Conservation (phyloP, 2,797 vertebrate genomes). For the Chaetophractus vellerosus region DNA sequence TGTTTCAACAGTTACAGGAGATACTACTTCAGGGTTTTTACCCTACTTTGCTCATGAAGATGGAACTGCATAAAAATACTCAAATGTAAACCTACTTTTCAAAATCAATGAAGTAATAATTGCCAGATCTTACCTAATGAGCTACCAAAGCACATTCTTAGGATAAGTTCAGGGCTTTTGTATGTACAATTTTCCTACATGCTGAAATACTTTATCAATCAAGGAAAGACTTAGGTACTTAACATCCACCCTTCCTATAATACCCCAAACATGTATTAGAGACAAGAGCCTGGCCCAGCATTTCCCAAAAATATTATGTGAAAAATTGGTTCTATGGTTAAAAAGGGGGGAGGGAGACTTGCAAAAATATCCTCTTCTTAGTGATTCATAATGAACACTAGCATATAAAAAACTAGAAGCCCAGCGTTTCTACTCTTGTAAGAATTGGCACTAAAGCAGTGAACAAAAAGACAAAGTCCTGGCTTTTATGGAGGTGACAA, state of each 20-base stretch:
- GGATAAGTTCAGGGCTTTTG: background rate
- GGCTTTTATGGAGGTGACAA: background rate
- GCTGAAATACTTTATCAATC: conserved; percentile 65
- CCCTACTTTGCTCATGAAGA: conserved; percentile 15
- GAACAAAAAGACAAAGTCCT: background rate
- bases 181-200: background rate
- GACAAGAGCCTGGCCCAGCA: conserved; percentile 45
- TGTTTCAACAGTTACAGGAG: background rate
- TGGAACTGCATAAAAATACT: background rate
- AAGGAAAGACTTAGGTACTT: conserved; percentile 37
- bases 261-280: conserved; percentile 49
- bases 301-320: conserved; percentile 58
- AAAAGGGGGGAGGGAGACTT: background rate
- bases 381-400: background rate
- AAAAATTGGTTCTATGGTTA: background rate
- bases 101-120: conserved; percentile 70
- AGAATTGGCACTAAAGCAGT: background rate
- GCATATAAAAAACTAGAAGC: background rate
- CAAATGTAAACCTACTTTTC: conserved; percentile 47
- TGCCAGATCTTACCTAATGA: conserved; percentile 55
- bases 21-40: background rate
- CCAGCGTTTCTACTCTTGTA: background rate
- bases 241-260: conserved; percentile 16
- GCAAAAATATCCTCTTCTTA: conserved; percentile 20
- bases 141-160: conserved; percentile 50